These are phyloP conservation scores for Tamias sibiricus DNA, from an alignment of 2,113 vertebrate species.

Conservation along the genomic window DNA sequence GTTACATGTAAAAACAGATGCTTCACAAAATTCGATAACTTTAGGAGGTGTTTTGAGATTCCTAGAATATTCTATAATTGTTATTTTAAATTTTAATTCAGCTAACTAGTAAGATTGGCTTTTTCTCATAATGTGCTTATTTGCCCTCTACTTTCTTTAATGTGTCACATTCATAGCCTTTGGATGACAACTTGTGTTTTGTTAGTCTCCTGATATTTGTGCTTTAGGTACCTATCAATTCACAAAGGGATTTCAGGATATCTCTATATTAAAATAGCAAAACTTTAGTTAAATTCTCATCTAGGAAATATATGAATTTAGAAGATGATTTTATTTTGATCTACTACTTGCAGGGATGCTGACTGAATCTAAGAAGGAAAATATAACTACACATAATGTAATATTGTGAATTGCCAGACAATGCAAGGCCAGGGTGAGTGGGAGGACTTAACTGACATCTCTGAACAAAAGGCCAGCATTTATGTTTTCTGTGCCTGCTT, in stretches of 20 bases:
- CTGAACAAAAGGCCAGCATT: neutral
- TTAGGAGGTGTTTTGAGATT: constrained; percentile 22
- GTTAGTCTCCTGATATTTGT: constrained; percentile 11
- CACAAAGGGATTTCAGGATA: neutral
- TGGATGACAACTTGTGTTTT: neutral
- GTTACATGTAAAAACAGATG: neutral
- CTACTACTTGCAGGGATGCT: neutral
- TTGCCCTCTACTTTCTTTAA: neutral
- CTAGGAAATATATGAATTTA: constrained; percentile 5
- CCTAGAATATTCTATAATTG: neutral
- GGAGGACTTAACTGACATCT: neutral
- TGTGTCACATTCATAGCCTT: neutral
- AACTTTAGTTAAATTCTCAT: constrained; percentile 10
- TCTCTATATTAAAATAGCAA: constrained; percentile 10
- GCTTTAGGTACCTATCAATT: neutral
- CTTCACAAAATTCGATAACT: neutral
- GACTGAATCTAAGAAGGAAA: neutral
- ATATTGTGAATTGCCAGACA: neutral
- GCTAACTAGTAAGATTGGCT: neutral
- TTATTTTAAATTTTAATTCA: constrained; percentile 28
- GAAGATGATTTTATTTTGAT: neutral
- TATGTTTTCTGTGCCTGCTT: neutral
- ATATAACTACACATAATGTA: neutral
- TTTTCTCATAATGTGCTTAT: neutral
- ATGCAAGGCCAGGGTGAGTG: neutral